Evolutionary conservation across 2,888 invertebrate genomes (phyloP), one percentile per base, ranked within the genome.

Genomic region (Miltochrista miniata): DNA sequence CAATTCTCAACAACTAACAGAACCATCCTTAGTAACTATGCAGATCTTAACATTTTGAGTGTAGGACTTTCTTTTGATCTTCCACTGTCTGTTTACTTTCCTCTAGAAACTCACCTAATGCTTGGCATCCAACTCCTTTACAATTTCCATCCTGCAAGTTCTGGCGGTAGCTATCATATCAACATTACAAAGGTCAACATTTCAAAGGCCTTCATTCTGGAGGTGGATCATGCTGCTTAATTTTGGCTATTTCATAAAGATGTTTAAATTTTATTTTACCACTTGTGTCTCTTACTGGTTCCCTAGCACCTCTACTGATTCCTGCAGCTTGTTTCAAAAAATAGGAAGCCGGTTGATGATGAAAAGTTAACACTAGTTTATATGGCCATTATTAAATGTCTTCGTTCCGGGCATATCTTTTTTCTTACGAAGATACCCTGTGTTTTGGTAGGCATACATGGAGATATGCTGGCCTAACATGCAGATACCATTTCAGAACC

Each of bases 251-350:
- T 93, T 99, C 99, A 86, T 98, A 99, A 11, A 99, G 85, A 86
- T 99, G 99, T 82, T 98, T 99, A 0, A 97, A 76, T 0, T 98
- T 97, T 50, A 99, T 94, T 92, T 96, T 98, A 0, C 99, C 99
- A 67, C 96, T 94, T 24, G 94, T 87, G 85, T 98, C 98, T 45
- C 86, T 92, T 0, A 94, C 97, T 96, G 90, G 88, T 67, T 83
- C 76, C 95, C 96, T 96, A 33, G 96, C 95, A 43, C 96, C 99
- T 77, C 95, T 93, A 65, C 94, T 94, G 41, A 97, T 94, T 1
- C 99, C 99, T 47, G 99, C 99, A 2, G 99, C 99, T 90, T 98
- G 97, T 81, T 97, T 97, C 4, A 99, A 80, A 70, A 96, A 97
- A 86, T 95, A 99, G 0, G 96, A 93, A 0, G 95, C 93, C n/a